These are phyloP conservation scores for Gonioctena quinquepunctata DNA, from an alignment of 1,140 invertebrate species.

Conservation along the genomic window DNA sequence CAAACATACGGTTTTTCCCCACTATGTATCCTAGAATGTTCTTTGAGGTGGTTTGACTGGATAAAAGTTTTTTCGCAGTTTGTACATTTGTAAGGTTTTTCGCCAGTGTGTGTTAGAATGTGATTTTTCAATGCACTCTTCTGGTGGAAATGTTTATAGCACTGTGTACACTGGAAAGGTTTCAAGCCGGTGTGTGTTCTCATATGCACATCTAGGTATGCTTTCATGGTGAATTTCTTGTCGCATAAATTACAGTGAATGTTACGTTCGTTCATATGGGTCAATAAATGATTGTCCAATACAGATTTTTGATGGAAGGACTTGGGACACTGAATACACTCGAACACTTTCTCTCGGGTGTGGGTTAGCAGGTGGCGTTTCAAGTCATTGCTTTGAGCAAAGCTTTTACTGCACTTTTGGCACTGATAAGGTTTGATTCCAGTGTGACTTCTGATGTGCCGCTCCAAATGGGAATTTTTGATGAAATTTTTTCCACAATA, in stretches of 20 bases:
- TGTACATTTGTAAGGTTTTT: conserved; percentile 37
- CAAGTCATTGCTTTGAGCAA: conserved; percentile 15
- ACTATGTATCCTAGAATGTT: conserved; percentile 44
- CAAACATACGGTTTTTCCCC: conserved; percentile 45
- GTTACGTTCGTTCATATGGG: conserved; percentile 4
- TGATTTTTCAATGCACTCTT: conserved; percentile 34
- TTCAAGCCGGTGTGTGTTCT: conserved; percentile 59
- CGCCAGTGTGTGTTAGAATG: conserved; percentile 33
- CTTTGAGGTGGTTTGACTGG: conserved; percentile 38
- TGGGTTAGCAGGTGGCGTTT: conserved; percentile 16
- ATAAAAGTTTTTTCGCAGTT: conserved; percentile 43
- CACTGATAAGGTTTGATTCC: conserved; percentile 65
- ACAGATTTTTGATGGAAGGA: conserved; percentile 11
- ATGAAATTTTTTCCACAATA: conserved; percentile 35
- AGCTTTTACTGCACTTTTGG: conserved; percentile 22
- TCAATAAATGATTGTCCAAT: conserved; percentile 11
- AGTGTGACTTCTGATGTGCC: conserved; percentile 51
- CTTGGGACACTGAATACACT: conserved; percentile 8
- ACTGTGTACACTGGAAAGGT: conserved; percentile 62
- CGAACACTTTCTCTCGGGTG: conserved; percentile 13
- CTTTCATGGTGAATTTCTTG: conserved; percentile 28
- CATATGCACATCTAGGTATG: conserved; percentile 28
- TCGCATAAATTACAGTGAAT: conserved; percentile 7
- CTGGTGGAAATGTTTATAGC: conserved; percentile 34
- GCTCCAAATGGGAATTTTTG: conserved; percentile 17